These are phyloP conservation scores for Prorops nasuta DNA, from an alignment of 1,140 invertebrate species.

Conservation along the genomic window DNA sequence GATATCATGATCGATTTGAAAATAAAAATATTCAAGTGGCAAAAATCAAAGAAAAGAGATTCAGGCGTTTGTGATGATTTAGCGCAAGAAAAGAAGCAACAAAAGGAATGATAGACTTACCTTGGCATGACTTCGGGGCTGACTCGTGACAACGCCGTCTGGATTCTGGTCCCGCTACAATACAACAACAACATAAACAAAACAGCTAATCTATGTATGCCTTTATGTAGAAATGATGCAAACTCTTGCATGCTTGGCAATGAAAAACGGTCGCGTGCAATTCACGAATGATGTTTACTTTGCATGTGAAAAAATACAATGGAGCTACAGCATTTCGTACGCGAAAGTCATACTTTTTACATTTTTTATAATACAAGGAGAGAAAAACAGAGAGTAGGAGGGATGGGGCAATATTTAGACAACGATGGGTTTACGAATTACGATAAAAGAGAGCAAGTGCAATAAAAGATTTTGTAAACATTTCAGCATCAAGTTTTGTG, in stretches of 20 bases:
- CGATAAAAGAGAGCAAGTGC: too few relatives aligned
- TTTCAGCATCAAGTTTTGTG: too few relatives aligned
- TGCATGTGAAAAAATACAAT: too few relatives aligned
- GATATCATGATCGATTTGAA: not conserved
- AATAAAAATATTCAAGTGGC: not conserved
- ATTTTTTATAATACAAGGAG: too few relatives aligned
- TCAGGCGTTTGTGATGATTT: not conserved
- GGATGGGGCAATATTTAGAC: too few relatives aligned
- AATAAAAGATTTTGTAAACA: too few relatives aligned
- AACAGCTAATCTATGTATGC: slow-evolving; percentile 49
- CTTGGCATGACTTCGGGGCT: slow-evolving; percentile 43
- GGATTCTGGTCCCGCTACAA: slow-evolving; percentile 54
- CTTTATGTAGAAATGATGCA: slow-evolving; percentile 14
- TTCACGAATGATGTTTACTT: too few relatives aligned
- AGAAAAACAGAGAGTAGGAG: too few relatives aligned
- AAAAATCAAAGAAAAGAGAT: too few relatives aligned
- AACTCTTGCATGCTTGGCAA: slow-evolving; percentile 1
- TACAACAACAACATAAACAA: slow-evolving; percentile 54
- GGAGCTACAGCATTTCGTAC: too few relatives aligned
- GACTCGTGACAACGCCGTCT: slow-evolving; percentile 47
- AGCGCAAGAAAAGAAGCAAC: not conserved
- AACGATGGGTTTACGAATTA: too few relatives aligned
- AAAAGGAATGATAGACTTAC: slow-evolving; percentile 40
- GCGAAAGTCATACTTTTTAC: too few relatives aligned
- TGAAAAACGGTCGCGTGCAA: not conserved